phyloP scores from a whole-genome alignment of 2,113 vertebrate species.

The Empidonax traillii region DNA sequence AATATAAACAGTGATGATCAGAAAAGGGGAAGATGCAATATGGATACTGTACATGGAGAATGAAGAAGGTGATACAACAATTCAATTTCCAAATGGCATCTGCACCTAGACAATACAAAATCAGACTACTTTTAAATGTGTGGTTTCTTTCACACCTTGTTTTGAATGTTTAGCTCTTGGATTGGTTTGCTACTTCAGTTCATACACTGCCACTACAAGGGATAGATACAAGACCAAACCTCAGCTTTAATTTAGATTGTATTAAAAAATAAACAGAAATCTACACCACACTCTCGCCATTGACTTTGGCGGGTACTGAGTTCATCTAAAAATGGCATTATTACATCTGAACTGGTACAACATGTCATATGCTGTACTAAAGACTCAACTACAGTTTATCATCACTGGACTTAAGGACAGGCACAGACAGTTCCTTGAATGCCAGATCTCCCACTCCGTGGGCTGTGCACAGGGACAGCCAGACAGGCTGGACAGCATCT shows the following conservation, averaged over 20 bases:
- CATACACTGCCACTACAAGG: neutral
- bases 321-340: neutral
- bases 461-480: neutral
- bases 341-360: neutral
- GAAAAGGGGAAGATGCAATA: neutral
- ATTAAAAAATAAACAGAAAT: neutral
- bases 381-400: neutral
- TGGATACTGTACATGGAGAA: neutral
- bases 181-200: neutral
- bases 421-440: neutral
- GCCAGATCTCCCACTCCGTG: neutral
- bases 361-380: neutral
- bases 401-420: neutral
- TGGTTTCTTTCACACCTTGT: neutral
- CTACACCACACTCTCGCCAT: neutral
- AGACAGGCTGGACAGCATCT: neutral
- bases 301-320: neutral
- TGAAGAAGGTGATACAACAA: neutral
- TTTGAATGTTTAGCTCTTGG: neutral
- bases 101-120: neutral
- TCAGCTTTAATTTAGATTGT: neutral
- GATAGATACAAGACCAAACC: neutral
- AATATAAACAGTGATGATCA: neutral
- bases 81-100: neutral
- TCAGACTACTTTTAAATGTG: neutral